Evolutionary conservation across 2,888 invertebrate genomes (phyloP).

Genomic region (Ceraclea dissimilis): DNA sequence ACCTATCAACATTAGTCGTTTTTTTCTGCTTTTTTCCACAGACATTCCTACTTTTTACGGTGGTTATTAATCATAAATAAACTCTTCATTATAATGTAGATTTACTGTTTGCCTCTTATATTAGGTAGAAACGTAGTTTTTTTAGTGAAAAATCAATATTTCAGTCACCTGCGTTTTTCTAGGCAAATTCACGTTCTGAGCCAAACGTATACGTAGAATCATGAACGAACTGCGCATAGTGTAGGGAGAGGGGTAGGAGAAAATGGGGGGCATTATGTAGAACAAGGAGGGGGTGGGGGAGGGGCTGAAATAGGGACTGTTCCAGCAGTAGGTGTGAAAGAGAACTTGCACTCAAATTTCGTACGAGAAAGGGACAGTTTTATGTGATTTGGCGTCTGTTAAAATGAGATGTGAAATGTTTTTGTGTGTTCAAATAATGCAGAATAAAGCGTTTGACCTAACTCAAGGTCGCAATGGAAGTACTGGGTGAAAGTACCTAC

Average conservation of each 20-base stretch:
- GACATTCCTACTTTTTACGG: too few relatives aligned
- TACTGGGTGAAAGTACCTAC: too few relatives aligned
- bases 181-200: too few relatives aligned
- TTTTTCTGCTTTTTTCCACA: too few relatives aligned
- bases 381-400: neutral
- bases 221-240: neutral
- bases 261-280: neutral
- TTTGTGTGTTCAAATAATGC: neutral
- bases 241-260: neutral
- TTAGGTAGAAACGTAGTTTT: too few relatives aligned
- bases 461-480: slow-evolving; percentile 25
- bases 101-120: too few relatives aligned
- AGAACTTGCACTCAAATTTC: neutral
- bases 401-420: neutral
- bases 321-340: neutral
- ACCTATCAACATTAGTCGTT: too few relatives aligned
- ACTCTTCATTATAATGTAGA: too few relatives aligned
- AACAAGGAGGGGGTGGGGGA: neutral
- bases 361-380: neutral
- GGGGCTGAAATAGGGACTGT: neutral
- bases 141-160: neutral
- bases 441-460: slow-evolving; percentile 21
- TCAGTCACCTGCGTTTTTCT: too few relatives aligned
- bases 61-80: too few relatives aligned
- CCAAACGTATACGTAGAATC: too few relatives aligned